Conservation (phyloP, 2,888 invertebrate species). For the Drosophila differens region DNA sequence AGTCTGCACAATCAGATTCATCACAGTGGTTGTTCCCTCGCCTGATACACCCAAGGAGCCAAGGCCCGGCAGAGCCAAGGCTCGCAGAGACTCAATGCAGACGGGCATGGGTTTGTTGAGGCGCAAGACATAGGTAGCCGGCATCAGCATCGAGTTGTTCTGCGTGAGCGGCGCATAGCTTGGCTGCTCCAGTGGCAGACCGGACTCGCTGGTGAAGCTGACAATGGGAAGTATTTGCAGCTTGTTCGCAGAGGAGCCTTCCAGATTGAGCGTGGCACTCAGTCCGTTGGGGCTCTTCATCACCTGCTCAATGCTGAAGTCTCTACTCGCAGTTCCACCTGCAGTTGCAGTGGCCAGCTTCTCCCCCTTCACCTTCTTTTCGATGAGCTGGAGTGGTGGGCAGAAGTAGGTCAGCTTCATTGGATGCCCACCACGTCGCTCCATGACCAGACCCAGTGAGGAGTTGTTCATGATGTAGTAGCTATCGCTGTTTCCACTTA, state of each 20-base stretch:
- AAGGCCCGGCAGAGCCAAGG: conserved; percentile 87
- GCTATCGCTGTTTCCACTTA: conserved; percentile 88
- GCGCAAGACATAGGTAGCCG: conserved; percentile 94
- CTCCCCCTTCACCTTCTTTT: conserved; percentile 36
- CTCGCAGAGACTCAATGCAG: conserved; percentile 90
- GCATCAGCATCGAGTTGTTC: conserved; percentile 94
- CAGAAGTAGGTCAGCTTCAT: conserved; percentile 96
- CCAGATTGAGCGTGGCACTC: conserved; percentile 95
- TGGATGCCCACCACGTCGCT: conserved; percentile 94
- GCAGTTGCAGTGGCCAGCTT: conserved; percentile 47
- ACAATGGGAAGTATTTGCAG: conserved; percentile 84
- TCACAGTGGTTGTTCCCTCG: conserved; percentile 80
- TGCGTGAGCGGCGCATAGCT: conserved; percentile 92
- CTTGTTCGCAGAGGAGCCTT: conserved; percentile 93
- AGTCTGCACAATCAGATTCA: conserved; percentile 91
- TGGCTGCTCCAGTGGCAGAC: conserved; percentile 86
- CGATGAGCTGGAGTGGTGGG: conserved; percentile 69
- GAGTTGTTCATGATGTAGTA: conserved; percentile 92
- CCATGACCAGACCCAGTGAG: conserved; percentile 94
- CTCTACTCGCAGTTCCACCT: conserved; percentile 84
- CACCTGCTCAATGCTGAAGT: conserved; percentile 87
- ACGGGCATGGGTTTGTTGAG: conserved; percentile 95
- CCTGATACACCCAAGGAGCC: not conserved
- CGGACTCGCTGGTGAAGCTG: conserved; percentile 78
- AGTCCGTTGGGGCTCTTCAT: conserved; percentile 88